phyloP scores from a whole-genome alignment of 1,140 invertebrate species.

The Psix sp. region DNA sequence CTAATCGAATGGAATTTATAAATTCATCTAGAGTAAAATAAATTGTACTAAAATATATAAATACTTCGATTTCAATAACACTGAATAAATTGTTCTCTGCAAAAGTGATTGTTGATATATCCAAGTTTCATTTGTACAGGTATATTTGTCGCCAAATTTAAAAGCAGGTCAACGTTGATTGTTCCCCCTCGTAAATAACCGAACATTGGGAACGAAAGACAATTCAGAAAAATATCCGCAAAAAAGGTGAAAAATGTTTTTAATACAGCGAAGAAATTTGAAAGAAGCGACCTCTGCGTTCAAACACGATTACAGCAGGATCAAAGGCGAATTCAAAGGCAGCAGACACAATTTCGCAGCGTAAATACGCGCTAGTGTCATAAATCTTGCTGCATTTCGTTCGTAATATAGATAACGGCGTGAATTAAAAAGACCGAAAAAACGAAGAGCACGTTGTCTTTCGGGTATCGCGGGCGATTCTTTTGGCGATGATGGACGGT shows the following conservation, averaged over 20 bases:
- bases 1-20: no score
- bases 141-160: no score
- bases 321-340: conserved; percentile 13
- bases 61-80: no score
- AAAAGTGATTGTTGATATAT: no score
- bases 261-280: conserved; percentile 9
- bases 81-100: no score
- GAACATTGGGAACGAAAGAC: no score
- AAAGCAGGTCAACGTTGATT: no score
- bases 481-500: conserved; percentile 55
- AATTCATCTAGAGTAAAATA: no score
- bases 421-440: conserved; percentile 50
- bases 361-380: conserved; percentile 29
- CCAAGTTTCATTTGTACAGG: no score
- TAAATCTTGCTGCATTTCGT: conserved; percentile 48
- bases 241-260: not conserved
- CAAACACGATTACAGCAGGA: conserved; percentile 25
- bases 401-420: conserved; percentile 47
- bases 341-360: conserved; percentile 22
- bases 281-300: conserved; percentile 14
- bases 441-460: conserved; percentile 43
- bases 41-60: no score
- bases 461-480: conserved; percentile 47
- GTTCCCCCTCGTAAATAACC: no score
- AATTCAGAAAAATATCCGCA: no score